A percentile compares a stretch with the other conserved stretches of the same genome.
Evolutionary conservation across 2,888 invertebrate genomes (phyloP).

Genomic region (Papilio demoleus): DNA sequence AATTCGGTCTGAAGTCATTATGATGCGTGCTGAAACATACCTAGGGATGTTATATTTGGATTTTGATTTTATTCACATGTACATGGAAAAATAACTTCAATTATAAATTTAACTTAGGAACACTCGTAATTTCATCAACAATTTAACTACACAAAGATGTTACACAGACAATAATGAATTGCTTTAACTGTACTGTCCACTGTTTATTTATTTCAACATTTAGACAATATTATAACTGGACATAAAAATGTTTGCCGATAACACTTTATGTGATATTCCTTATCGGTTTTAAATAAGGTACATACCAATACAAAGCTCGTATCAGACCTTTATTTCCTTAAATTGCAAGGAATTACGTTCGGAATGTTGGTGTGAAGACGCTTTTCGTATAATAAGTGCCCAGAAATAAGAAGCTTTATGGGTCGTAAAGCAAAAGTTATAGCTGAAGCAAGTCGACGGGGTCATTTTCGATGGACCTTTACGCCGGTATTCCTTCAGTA

Average conservation of each 20-base stretch:
- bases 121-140: no score
- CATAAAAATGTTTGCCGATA: neutral
- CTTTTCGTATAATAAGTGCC: slow-evolving; percentile 70
- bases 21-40: no score
- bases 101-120: no score
- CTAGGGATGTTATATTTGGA: no score
- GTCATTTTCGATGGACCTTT: slow-evolving; percentile 62
- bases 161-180: no score
- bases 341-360: slow-evolving; percentile 37
- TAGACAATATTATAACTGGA: neutral
- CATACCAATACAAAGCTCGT: slow-evolving; percentile 28
- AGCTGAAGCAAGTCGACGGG: slow-evolving; percentile 53
- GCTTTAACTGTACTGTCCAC: no score
- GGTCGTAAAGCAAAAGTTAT: slow-evolving; percentile 74
- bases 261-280: neutral
- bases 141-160: no score
- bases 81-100: no score
- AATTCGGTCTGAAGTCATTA: no score
- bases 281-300: slow-evolving; percentile 25
- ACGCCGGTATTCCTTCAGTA: slow-evolving; percentile 37
- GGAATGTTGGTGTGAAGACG: slow-evolving; percentile 46
- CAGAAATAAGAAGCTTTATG: slow-evolving; percentile 72
- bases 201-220: no score
- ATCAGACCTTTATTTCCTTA: slow-evolving; percentile 37
- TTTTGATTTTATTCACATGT: no score